These are phyloP conservation scores for Athetis lepigone DNA, from an alignment of 2,888 invertebrate species.

Conservation along the genomic window DNA sequence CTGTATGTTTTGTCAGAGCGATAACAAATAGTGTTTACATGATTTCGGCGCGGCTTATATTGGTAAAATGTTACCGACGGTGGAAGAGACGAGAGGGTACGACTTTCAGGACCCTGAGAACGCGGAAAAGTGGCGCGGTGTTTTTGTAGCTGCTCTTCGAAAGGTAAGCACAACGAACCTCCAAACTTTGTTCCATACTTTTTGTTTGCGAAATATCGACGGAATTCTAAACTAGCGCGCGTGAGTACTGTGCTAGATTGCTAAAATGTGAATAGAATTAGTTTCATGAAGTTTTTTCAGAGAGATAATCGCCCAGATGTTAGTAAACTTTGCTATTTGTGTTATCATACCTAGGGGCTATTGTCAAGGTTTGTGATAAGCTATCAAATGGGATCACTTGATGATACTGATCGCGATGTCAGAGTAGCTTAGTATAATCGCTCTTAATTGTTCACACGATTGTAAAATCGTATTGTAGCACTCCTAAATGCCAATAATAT, in stretches of 20 bases:
- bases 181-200: constrained; percentile 30
- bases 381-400: constrained; percentile 57
- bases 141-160: constrained; percentile 96
- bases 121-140: constrained; percentile 97
- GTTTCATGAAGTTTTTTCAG: constrained; percentile 2
- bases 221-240: constrained; percentile 14
- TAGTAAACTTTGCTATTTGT: constrained; percentile 43
- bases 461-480: not conserved
- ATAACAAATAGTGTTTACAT: constrained; percentile 84
- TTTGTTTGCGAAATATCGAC: constrained; percentile 47
- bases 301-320: constrained; percentile 48
- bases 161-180: constrained; percentile 91
- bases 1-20: constrained; percentile 79
- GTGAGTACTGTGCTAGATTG: not conserved
- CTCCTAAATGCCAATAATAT: not conserved
- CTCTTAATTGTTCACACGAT: constrained; percentile 3
- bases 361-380: constrained; percentile 61
- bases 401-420: constrained; percentile 41
- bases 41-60: constrained; percentile 80
- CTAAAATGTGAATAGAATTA: constrained; percentile 3
- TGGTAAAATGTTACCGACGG: constrained; percentile 88
- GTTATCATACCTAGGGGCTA: constrained; percentile 16
- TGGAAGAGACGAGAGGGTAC: constrained; percentile 91
- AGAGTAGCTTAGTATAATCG: not conserved
- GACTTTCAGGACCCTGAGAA: constrained; percentile 97